Conservation (phyloP, 2,888 invertebrate species). For the Sphinx pinastri region DNA sequence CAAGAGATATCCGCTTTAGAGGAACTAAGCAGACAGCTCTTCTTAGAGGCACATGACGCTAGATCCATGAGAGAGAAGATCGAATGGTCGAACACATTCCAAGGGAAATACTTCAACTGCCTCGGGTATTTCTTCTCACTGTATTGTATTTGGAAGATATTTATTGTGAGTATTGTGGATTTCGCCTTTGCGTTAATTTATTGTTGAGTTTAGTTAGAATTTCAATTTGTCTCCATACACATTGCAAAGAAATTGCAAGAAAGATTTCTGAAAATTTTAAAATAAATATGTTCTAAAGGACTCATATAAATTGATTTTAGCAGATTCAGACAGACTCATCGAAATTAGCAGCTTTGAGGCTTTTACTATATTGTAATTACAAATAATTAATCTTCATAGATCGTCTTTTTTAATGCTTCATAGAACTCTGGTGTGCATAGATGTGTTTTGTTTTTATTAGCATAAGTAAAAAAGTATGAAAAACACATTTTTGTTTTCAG, state of each 20-base stretch:
- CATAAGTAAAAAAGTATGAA: not conserved
- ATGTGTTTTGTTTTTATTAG: not conserved
- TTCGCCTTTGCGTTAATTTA: no score
- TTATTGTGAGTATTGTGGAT: constrained; percentile 90
- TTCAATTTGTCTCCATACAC: no score
- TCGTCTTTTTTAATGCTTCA: no score
- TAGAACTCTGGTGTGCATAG: not conserved
- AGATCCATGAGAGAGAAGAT: constrained; percentile 95
- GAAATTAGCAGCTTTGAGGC: no score
- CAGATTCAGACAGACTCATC: no score
- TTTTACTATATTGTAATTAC: no score
- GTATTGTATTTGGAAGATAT: constrained; percentile 99
- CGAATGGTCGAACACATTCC: constrained; percentile 97
- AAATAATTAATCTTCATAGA: no score
- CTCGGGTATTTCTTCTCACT: constrained; percentile 99
- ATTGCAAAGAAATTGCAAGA: no score
- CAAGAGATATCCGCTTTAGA: constrained; percentile 95
- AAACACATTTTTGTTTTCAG: constrained; percentile 70
- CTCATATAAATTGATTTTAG: no score
- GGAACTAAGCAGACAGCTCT: constrained; percentile 96
- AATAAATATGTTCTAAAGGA: no score
- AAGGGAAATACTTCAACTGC: constrained; percentile 99
- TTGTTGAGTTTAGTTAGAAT: no score
- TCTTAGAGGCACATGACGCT: constrained; percentile 97
- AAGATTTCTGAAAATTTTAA: no score